These are phyloP conservation scores for Athetis lepigone DNA, from an alignment of 2,888 invertebrate genomes.

Conservation along the genomic window DNA sequence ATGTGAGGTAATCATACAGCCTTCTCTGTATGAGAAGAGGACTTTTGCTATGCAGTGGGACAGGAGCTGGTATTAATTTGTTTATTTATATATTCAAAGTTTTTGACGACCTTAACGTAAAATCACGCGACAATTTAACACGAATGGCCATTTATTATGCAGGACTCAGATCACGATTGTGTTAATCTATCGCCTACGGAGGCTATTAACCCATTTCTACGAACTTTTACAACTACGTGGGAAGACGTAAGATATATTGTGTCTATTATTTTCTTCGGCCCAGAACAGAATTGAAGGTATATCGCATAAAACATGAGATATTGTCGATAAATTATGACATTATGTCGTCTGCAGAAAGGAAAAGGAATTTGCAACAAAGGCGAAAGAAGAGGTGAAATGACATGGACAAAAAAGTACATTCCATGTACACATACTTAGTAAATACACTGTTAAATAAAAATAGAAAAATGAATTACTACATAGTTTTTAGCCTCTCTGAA, in stretches of 20 bases:
- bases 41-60: too few relatives aligned
- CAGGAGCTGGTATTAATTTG: too few relatives aligned
- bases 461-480: too few relatives aligned
- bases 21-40: too few relatives aligned
- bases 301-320: constrained; percentile 15
- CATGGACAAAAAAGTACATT: too few relatives aligned
- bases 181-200: constrained; percentile 43
- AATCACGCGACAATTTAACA: constrained; percentile 13
- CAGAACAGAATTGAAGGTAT: constrained; percentile 5
- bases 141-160: constrained; percentile 13
- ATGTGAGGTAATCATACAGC: too few relatives aligned
- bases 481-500: too few relatives aligned
- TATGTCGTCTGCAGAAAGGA: not conserved
- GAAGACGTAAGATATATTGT: constrained; percentile 14
- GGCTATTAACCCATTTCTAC: constrained; percentile 44
- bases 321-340: constrained; percentile 8
- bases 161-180: constrained; percentile 30
- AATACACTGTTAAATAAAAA: too few relatives aligned
- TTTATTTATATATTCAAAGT: not conserved
- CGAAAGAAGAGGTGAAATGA: too few relatives aligned
- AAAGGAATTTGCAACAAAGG: too few relatives aligned
- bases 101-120: not conserved
- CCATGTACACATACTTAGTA: too few relatives aligned
- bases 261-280: constrained; percentile 26
- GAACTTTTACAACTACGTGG: constrained; percentile 42